Evolutionary conservation across 2,113 vertebrate species (phyloP).

Genomic region (Empidonax traillii): DNA sequence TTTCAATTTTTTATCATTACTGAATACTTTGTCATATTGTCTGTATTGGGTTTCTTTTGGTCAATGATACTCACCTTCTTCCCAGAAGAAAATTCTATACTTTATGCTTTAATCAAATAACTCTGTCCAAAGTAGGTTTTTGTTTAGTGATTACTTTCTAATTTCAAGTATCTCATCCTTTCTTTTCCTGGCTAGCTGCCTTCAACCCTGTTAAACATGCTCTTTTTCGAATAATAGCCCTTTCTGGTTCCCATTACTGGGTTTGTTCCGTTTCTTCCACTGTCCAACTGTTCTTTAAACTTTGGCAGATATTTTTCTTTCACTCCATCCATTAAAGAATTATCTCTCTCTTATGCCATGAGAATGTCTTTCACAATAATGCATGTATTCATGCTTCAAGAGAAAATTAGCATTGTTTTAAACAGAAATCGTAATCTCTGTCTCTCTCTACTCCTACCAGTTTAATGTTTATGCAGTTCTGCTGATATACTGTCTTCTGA

Average conservation of each 20-base stretch:
- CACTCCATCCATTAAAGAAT: neutral
- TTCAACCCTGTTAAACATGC: neutral
- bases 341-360: neutral
- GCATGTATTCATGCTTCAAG: neutral
- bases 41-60: neutral
- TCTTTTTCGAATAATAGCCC: neutral
- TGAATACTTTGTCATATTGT: neutral
- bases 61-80: neutral
- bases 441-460: neutral
- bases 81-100: neutral
- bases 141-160: neutral
- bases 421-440: neutral
- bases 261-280: neutral
- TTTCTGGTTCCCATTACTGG: neutral
- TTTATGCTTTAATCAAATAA: neutral
- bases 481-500: neutral
- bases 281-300: neutral
- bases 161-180: neutral
- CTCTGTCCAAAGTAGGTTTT: neutral
- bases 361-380: neutral
- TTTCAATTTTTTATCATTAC: neutral
- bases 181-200: neutral
- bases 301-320: neutral
- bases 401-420: neutral
- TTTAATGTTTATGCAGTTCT: neutral